Evolutionary conservation across 2,888 invertebrate genomes (phyloP).

Genomic region (Hirtodrosophila trivittata): DNA sequence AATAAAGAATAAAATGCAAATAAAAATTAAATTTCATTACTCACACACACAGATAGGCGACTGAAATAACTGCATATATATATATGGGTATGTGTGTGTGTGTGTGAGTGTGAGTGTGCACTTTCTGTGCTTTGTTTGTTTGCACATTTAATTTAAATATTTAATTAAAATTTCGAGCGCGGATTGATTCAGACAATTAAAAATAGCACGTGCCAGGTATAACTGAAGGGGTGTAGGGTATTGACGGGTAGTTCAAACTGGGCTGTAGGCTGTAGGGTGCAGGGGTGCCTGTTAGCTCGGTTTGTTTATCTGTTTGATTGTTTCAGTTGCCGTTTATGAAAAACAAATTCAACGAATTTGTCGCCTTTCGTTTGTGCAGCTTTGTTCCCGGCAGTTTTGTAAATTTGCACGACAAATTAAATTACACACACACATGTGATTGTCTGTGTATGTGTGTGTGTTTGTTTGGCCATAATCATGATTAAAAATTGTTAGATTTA

Average conservation of each 20-base stretch:
- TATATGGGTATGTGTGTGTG: slow-evolving; percentile 12
- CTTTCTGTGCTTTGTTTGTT: slow-evolving; percentile 48
- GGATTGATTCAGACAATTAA: slow-evolving; percentile 76
- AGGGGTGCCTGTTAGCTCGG: neutral
- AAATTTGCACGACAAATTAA: slow-evolving; percentile 50
- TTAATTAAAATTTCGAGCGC: slow-evolving; percentile 76
- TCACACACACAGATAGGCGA: slow-evolving; percentile 23
- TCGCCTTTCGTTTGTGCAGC: slow-evolving; percentile 4
- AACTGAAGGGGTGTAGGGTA: neutral
- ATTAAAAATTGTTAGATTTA: slow-evolving; percentile 63
- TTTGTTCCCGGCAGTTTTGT: slow-evolving; percentile 9
- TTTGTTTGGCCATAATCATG: slow-evolving; percentile 66
- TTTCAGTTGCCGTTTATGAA: slow-evolving; percentile 34
- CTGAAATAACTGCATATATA: slow-evolving; percentile 15
- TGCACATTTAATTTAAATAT: slow-evolving; percentile 74
- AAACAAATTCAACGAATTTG: slow-evolving; percentile 54
- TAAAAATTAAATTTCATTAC: slow-evolving; percentile 58
- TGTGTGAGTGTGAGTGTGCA: slow-evolving; percentile 21
- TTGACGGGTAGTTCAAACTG: too few species aligned
- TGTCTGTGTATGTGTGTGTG: slow-evolving; percentile 21
- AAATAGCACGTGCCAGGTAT: slow-evolving; percentile 50
- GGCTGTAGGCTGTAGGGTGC: too few species aligned
- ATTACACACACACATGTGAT: slow-evolving; percentile 22
- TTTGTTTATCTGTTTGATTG: slow-evolving; percentile 38
- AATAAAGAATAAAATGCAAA: slow-evolving; percentile 25